phyloP scores from a whole-genome alignment of 2,797 vertebrate species.

The Etheostoma nigrum region DNA sequence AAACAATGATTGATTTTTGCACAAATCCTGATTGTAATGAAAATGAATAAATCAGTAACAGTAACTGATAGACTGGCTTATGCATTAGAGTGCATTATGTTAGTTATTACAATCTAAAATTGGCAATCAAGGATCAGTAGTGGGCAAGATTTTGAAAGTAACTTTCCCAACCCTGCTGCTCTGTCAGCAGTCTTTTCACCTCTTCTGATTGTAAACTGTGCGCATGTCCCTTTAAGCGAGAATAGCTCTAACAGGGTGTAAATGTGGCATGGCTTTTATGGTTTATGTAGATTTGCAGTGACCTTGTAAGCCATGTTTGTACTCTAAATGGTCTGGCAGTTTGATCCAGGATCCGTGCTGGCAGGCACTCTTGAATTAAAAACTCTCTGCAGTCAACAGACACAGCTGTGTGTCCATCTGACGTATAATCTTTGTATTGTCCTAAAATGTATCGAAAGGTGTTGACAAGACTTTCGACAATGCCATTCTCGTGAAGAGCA shows the following conservation, averaged over 20 bases:
- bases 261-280: constrained; percentile 83
- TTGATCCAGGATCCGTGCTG: constrained; percentile 57
- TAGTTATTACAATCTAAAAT: constrained; percentile 5
- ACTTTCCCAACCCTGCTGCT: constrained; percentile 75
- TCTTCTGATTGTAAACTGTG: constrained; percentile 83
- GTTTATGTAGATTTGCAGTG: constrained; percentile 80
- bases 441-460: constrained; percentile 63
- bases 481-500: constrained; percentile 49
- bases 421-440: constrained; percentile 59
- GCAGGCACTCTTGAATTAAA: constrained; percentile 63
- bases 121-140: constrained; percentile 23
- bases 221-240: constrained; percentile 89
- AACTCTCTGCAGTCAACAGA: constrained; percentile 67
- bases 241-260: constrained; percentile 70
- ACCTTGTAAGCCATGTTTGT: constrained; percentile 76
- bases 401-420: constrained; percentile 59
- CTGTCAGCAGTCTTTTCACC: constrained; percentile 76
- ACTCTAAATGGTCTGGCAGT: constrained; percentile 62
- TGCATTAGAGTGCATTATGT: constrained; percentile 15
- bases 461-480: constrained; percentile 51
- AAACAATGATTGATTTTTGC: constrained; percentile 17
- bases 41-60: constrained; percentile 9
- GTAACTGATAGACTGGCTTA: constrained; percentile 1
- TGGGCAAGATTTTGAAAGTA: constrained; percentile 41
- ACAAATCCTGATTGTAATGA: constrained; percentile 2